Base-by-base conservation (phyloP, 2,113 vertebrate genomes). In the Columba janthina region DNA sequence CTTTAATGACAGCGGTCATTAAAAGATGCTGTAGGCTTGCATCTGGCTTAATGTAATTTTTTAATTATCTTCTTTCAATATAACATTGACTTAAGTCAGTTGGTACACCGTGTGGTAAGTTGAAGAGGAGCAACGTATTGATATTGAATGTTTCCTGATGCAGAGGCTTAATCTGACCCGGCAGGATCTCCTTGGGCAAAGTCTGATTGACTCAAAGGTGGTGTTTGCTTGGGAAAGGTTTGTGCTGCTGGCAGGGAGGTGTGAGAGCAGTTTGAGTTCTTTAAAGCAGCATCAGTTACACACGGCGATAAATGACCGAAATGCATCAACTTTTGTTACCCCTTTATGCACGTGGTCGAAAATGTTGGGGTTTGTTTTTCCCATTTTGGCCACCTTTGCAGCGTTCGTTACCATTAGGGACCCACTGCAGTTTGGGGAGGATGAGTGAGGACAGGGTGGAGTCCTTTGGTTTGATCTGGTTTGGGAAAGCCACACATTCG, bases 101-200 rank as follows among this genome's bases (percentile, higher is more conserved):
- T 29, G 61, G 15, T 46, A 0, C 16, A 6, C 48, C 13, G 26
- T 3, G 74, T 16, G 79, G 67, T 25, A n/a, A 65, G 74, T 48
- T 29, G 16, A 34, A 79, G 82, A 57, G 73, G 36, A 90, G 51
- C 60, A 15, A 5, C 3, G 17, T 31, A 66, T 19, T 78, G 72
- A 18, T 77, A 51, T 61, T 66, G 69, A 90, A 48, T 8, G 2
- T 60, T 67, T 70, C 72, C 79, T 44, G 38, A 10, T 12, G n/a
- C 36, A 48, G 22, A 83, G 36, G 44, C 61, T 85, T 86, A 53
- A 92, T 62, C 61, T 87, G 88, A 81, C 42, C 83, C 11, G n/a
- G 73, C 89, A 78, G 73, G 21, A 81, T 67, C 73, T 96, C 89
- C 89, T 10, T 66, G 81, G 92, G 80, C 91, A 57, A n/a, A 34